Base-by-base conservation (phyloP, 2,888 invertebrate genomes). In the Agonopterix alstromeriana region DNA sequence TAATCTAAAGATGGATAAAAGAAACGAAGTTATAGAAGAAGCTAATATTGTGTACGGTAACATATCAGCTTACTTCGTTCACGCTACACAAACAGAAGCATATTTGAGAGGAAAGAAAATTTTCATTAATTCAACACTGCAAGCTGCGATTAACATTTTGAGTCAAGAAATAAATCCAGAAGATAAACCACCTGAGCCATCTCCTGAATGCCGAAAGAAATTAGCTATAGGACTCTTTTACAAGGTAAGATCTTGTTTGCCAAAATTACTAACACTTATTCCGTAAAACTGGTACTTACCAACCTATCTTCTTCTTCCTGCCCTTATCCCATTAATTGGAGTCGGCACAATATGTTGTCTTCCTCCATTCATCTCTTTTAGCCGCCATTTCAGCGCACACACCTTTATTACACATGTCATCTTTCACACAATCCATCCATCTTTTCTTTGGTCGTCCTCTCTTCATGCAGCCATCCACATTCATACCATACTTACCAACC, bases 171-270 rank as follows among this genome's bases (percentile, higher is more conserved):
- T 97, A 0, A 61, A 80, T 3, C 93, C 95, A 0, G 91, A 92
- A 50, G 75, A 87, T 40, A 82, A 90, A 38, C 87, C 92, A 1
- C 92, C 94, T 0, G 93, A 95, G 64, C 91, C 93, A 0, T 90
- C 92, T 0, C 91, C 93, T 0, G 89, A 88, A 43, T 94, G 92
- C 60, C 89, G 96, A 14, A 93, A 91, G 63, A 90, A 91, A 45
- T 74, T 97, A 27, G 94, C 95, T 0, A 82, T 93, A 48, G 90
- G 93, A 10, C 80, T 97, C 1, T 93, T 97, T 62, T 97, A 96
- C 71, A 97, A 95, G 91, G 94, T 93, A 72, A 65, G 42, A 35
- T 27, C 27, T 27, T 27, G 27, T 27, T 27, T 5, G 27, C 0
- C 27, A 27, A 27, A 27, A 14, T 14, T 1, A 14, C 14, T 14